Base-by-base conservation (phyloP, 1,140 invertebrate species). In the Aethina tumida region DNA sequence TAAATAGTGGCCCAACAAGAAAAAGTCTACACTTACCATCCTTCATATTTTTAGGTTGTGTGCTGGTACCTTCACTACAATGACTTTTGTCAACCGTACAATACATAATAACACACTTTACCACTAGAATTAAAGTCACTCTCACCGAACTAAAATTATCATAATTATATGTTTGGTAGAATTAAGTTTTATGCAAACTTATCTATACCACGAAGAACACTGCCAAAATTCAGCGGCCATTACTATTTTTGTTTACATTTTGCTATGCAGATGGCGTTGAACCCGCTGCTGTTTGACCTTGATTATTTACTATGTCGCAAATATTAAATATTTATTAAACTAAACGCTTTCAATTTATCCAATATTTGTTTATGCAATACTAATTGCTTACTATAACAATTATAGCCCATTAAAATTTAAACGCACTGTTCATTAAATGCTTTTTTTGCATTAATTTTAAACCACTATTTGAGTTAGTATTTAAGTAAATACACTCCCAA, bases 101-200 rank as follows among this genome's bases (percentile, higher is more conserved):
- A 54, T 62, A 61, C 60, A 62, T 62, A 54, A 52, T 60, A 53
- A 55, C 47, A 53, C 45, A 52, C 50, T 49, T 49, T 54, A 59
- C 52, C 55, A 59, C 53, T 53, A 50, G 35, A 39, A 49, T 49
- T 47, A 43, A 52, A 56, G 56, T 56, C 52, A 62, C 52, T 57
- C 56, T 62, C 60, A 62, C 60, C 60, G 60, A 62, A 62, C 52
- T 53, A 52, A 49, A 51, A 51, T 56, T 52, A 52, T 42, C 60
- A 62, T 62, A 53, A 59, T 58, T 55, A 47, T 39, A 44, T 41
- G 33, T 55, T 45, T 49, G 25, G 39, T 41, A 29, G 17, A 35
- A 35, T 29, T 43, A n/a, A n/a, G n/a, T 45, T 36, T 47, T 47
- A 39, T 35, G 35, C 41, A 47, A 36, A 43, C 29, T 39, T 43